phyloP scores from a whole-genome alignment of 2,113 vertebrate species.

The Spilogale gracilis region DNA sequence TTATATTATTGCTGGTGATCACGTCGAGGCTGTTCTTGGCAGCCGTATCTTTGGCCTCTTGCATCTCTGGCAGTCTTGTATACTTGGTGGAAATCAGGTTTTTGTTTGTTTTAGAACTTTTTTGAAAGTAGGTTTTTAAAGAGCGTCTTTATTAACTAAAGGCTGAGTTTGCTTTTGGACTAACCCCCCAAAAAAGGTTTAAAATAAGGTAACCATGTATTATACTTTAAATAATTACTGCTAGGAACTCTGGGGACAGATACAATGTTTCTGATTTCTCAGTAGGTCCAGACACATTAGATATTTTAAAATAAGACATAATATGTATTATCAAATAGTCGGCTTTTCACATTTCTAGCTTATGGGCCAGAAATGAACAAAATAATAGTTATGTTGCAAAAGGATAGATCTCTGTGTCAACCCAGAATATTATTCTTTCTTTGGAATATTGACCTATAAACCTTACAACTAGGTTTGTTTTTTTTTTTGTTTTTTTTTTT shows the following conservation, averaged over 20 bases:
- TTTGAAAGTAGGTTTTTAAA: not conserved
- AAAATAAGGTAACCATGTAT: not conserved
- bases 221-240: not conserved
- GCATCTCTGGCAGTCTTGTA: not conserved
- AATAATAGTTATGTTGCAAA: not conserved
- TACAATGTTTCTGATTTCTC: not conserved
- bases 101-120: not conserved
- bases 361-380: not conserved
- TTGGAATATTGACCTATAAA: not conserved
- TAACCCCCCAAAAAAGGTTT: not conserved
- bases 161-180: not conserved
- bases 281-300: not conserved
- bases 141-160: not conserved
- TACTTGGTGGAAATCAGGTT: not conserved
- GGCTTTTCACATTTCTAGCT: slow-evolving; percentile 1
- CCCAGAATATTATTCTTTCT: not conserved
- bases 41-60: not conserved
- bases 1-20: not conserved
- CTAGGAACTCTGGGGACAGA: not conserved
- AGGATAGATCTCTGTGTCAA: not conserved
- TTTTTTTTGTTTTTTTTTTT: not conserved
- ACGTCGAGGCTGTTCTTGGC: not conserved
- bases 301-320: slow-evolving; percentile 13
- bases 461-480: not conserved
- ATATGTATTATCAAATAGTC: not conserved